Conservation (phyloP, 1,140 invertebrate species). For the Neodiprion virginianus region DNA sequence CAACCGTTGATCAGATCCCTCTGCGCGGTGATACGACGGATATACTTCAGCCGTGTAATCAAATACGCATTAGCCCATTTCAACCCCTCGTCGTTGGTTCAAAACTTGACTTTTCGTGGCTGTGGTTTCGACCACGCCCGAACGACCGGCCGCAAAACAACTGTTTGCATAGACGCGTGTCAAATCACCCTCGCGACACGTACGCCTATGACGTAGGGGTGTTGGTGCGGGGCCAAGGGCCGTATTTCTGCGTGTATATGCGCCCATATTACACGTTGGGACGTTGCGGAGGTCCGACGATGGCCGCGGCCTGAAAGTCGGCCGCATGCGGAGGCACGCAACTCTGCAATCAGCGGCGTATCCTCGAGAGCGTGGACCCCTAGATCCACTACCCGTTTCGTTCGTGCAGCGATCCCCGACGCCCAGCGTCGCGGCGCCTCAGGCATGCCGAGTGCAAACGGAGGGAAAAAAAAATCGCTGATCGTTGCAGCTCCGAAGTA, state of each 20-base stretch:
- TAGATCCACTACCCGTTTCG: not conserved
- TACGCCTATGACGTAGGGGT: no score
- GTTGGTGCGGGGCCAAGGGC: no score
- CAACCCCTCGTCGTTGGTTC: not conserved
- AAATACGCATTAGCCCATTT: slow-evolving; percentile 54
- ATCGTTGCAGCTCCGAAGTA: not conserved
- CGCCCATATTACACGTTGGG: no score
- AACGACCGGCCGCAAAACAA: not conserved
- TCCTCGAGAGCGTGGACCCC: not conserved
- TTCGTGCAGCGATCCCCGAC: not conserved
- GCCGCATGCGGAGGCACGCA: not conserved
- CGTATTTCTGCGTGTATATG: no score
- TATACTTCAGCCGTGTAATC: slow-evolving; percentile 46
- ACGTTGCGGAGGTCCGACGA: not conserved
- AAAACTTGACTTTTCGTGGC: slow-evolving; percentile 16
- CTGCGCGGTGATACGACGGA: not conserved
- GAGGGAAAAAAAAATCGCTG: not conserved
- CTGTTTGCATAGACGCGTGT: not conserved
- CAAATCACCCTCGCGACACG: no score
- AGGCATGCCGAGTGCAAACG: not conserved
- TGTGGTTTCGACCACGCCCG: not conserved
- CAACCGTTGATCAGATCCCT: not conserved
- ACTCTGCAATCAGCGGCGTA: not conserved
- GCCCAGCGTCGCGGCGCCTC: not conserved
- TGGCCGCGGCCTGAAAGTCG: not conserved